Evolutionary conservation across 2,888 invertebrate species (phyloP), one percentile per base, ranked within the genome.

Genomic region (Orthonevra nobilis): DNA sequence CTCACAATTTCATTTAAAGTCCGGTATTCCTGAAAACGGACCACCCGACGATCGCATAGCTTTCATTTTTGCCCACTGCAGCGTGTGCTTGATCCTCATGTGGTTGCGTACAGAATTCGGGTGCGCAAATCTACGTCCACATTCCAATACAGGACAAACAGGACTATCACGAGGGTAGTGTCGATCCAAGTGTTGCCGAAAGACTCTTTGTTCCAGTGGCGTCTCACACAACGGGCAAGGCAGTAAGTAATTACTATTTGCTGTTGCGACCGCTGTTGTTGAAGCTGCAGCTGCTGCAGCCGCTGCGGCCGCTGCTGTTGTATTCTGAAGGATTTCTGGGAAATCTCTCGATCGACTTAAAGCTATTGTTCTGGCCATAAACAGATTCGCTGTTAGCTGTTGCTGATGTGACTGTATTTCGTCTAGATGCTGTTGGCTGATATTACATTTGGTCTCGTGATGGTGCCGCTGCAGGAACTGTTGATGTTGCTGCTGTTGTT

Each of bases 91-190:
- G 85, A 94, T 91, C 84, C 95, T 91, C 95, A 95, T 95, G 89
- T 95, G 95, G 90, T 95, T 95, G 84, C 95, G 92, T 83, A 95
- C 95, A 69, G 95, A 95, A 90, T 95, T 95, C 81, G 95, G 95
- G 89, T 95, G 95, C 79, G 94, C 92, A 89, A 95, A 95, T 83
- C 91, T 91, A 81, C 94, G 92, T 60, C 93, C 93, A 89, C 95
- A 95, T 82, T 92, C 90, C 69, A 92, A 89, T 61, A 95, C 95
- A 34, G 95, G 95, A 89, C 95, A 96, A 82, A 92, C 91, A 82
- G 94, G 94, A 87, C 94, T 94, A 90, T 95, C 95, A 85, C 95
- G 92, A 79, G 95, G 95, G 90, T 95, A 95, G 90, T 95, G 95
- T 83, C 93, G 92, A 86, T 93, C 95, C 84, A 95, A 91, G 89